Evolutionary conservation across 23 tunicate genomes (phyloP).

Genomic region (Oikopleura dioica): DNA sequence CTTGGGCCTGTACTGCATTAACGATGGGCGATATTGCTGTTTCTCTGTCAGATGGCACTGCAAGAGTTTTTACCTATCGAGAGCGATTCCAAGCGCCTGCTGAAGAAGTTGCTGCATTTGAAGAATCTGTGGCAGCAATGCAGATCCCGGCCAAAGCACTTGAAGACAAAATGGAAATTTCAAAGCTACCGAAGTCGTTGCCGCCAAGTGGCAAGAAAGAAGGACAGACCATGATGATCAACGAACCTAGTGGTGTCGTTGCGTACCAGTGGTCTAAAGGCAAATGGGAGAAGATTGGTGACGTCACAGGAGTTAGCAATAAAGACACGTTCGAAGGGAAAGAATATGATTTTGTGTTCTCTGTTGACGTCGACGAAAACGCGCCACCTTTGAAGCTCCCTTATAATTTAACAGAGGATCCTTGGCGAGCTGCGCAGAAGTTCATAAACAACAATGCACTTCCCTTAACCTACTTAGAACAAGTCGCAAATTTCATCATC

Average conservation of each 20-base stretch:
- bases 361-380: conserved; percentile 54
- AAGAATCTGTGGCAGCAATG: conserved; percentile 25
- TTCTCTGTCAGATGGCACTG: conserved; percentile 45
- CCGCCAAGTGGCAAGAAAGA: conserved; percentile 29
- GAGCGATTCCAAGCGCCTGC: conserved; percentile 20
- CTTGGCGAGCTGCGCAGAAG: conserved; percentile 71
- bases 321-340: conserved; percentile 17
- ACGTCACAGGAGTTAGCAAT: conserved; percentile 34
- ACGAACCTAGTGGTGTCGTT: conserved; percentile 22
- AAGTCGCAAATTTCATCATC: conserved; percentile 47
- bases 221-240: conserved; percentile 44
- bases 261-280: conserved; percentile 52
- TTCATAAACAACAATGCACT: conserved; percentile 51
- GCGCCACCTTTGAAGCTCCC: conserved; percentile 71
- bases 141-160: conserved; percentile 15
- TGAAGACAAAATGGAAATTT: conserved; percentile 18
- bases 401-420: conserved; percentile 44
- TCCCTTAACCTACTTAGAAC: conserved; percentile 29
- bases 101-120: conserved; percentile 24
- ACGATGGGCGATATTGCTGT: conserved; percentile 36
- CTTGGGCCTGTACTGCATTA: not conserved
- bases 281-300: conserved; percentile 62
- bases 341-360: conserved; percentile 73
- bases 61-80: conserved; percentile 30
- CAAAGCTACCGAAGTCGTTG: not conserved